phyloP scores from a whole-genome alignment of 2,797 vertebrate species.

The Nasua narica region DNA sequence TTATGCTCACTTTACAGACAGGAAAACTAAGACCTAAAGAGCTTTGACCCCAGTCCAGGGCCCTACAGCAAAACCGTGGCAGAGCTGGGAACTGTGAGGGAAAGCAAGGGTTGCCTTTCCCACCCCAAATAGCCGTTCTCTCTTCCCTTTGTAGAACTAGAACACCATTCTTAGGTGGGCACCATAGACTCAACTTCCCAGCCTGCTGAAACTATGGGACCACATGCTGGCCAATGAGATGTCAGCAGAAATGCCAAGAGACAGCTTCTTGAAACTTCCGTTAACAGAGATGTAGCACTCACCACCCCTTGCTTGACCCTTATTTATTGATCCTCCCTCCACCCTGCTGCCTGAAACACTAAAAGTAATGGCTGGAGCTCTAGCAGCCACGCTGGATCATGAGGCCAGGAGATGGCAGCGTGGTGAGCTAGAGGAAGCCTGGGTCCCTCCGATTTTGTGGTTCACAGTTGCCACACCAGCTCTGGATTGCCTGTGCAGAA shows the following conservation, averaged over 20 bases:
- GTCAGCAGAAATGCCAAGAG: neutral
- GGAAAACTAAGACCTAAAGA: neutral
- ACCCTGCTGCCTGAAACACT: neutral
- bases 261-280: neutral
- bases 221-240: neutral
- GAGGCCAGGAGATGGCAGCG: neutral
- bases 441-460: neutral
- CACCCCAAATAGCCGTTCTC: neutral
- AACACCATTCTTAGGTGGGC: neutral
- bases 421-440: neutral
- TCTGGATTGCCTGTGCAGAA: neutral
- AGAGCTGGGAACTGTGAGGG: no score
- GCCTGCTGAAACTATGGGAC: neutral
- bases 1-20: neutral
- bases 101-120: neutral
- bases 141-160: neutral
- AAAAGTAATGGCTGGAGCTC: neutral
- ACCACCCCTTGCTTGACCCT: no score
- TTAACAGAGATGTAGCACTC: neutral
- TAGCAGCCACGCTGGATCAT: neutral
- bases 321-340: neutral
- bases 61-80: neutral
- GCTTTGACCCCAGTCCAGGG: neutral
- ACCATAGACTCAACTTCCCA: neutral
- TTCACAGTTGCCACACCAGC: neutral